Conservation (phyloP, 2,888 invertebrate genomes). For the Crossocerus cetratus region DNA sequence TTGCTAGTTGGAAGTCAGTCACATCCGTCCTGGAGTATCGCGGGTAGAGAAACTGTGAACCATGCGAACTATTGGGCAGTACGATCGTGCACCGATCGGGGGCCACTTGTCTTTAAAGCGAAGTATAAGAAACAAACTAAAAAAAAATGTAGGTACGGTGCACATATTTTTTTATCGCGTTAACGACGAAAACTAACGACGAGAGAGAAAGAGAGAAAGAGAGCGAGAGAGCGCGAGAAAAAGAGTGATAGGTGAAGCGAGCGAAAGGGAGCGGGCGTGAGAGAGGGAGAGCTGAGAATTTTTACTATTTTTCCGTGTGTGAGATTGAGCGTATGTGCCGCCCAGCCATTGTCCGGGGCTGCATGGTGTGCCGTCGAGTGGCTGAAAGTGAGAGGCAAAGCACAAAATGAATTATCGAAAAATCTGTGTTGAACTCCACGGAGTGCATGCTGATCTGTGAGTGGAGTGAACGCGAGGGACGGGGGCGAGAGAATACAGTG, state of each 20-base stretch:
- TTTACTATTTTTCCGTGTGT: background rate
- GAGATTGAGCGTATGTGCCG: too few relatives aligned
- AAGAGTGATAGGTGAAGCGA: background rate
- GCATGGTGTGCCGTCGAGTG: too few relatives aligned
- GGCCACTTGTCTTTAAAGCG: constrained; percentile 48
- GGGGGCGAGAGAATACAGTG: background rate
- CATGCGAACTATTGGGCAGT: constrained; percentile 36
- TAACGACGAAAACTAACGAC: constrained; percentile 7
- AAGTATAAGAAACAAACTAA: constrained; percentile 19
- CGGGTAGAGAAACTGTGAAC: background rate
- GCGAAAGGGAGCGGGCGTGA: constrained; percentile 5
- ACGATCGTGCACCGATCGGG: constrained; percentile 43
- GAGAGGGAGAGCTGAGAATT: constrained; percentile 1
- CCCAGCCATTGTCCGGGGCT: too few relatives aligned
- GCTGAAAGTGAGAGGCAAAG: too few relatives aligned
- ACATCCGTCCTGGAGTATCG: constrained; percentile 43
- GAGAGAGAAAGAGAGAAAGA: background rate
- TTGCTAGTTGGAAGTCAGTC: too few relatives aligned
- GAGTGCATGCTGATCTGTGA: constrained; percentile 2
- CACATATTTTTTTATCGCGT: constrained; percentile 61
- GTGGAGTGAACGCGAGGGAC: background rate
- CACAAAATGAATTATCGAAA: too few relatives aligned
- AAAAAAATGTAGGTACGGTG: constrained; percentile 30
- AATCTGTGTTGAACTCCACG: background rate
- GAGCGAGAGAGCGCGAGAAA: constrained; percentile 3